A percentile compares a stretch with the other conserved stretches of the same genome.
These are phyloP conservation scores for Eulemur coronatus DNA, from an alignment of 2,797 vertebrate genomes.

Conservation along the genomic window DNA sequence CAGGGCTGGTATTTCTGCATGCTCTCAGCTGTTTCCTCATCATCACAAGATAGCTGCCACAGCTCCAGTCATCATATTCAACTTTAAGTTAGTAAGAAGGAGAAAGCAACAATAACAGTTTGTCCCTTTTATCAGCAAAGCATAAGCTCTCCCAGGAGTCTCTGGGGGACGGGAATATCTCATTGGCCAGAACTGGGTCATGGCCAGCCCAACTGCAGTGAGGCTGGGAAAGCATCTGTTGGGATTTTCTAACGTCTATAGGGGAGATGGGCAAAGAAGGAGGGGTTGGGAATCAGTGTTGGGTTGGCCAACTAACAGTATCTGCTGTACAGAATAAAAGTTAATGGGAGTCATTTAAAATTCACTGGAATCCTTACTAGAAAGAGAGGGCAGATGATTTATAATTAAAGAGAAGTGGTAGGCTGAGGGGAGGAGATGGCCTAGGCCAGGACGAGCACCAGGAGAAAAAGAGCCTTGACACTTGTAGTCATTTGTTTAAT, in stretches of 20 bases:
- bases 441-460: background rate
- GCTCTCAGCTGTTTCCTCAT: background rate
- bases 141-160: background rate
- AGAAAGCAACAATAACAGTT: background rate
- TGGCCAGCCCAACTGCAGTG: background rate
- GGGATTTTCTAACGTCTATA: background rate
- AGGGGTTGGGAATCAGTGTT: background rate
- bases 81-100: slow-evolving; percentile 25
- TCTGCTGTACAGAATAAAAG: background rate
- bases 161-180: background rate
- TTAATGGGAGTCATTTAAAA: background rate
- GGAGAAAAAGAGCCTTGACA: background rate
- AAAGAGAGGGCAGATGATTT: background rate
- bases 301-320: background rate
- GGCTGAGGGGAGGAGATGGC: background rate
- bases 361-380: background rate
- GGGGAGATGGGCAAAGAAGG: background rate
- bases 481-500: background rate
- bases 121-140: slow-evolving; percentile 12
- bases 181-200: background rate
- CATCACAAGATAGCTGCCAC: slow-evolving; percentile 19
- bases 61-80: background rate
- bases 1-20: slow-evolving; percentile 13
- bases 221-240: background rate
- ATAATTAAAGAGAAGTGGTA: background rate